A percentile compares a stretch with the other conserved stretches of the same genome.
These are phyloP conservation scores for Hexactinellida sp. DNA, from an alignment of 37 sponge, comb jelly and placozoan genomes.

Conservation along the genomic window DNA sequence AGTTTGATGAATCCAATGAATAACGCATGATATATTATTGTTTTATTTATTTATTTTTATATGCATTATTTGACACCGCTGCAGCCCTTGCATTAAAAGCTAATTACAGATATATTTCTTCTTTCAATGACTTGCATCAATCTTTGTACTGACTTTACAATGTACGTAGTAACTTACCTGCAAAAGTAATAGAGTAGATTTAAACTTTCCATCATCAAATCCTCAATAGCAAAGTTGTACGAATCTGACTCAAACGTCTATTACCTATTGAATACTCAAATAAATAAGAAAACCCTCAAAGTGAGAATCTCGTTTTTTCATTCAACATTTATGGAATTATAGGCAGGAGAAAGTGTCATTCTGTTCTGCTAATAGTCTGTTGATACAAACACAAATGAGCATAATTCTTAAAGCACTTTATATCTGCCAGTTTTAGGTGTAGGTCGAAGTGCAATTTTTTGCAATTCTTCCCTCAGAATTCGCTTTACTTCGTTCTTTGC, in stretches of 20 bases:
- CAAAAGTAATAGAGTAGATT: no score
- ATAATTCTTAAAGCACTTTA: slow-evolving; percentile 33
- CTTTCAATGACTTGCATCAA: no score
- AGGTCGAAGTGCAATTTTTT: slow-evolving; percentile 45
- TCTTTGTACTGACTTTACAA: no score
- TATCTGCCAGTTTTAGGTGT: slow-evolving; percentile 48
- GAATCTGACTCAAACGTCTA: not conserved
- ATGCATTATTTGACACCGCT: no score
- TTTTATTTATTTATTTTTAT: no score
- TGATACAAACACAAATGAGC: not conserved
- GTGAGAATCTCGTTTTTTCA: not conserved
- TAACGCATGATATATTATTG: no score
- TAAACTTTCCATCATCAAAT: no score
- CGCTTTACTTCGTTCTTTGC: slow-evolving; percentile 92
- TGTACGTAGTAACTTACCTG: no score
- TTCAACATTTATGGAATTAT: not conserved
- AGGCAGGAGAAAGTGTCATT: not conserved
- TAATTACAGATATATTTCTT: no score
- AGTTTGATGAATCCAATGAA: no score
- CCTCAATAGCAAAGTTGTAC: no score
- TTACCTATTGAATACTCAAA: not conserved
- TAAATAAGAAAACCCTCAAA: not conserved
- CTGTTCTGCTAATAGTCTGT: not conserved
- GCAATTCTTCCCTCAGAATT: slow-evolving; percentile 79
- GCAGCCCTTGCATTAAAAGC: no score